Base-by-base conservation (phyloP, 2,797 vertebrate genomes). In the Delichon dasypus region DNA sequence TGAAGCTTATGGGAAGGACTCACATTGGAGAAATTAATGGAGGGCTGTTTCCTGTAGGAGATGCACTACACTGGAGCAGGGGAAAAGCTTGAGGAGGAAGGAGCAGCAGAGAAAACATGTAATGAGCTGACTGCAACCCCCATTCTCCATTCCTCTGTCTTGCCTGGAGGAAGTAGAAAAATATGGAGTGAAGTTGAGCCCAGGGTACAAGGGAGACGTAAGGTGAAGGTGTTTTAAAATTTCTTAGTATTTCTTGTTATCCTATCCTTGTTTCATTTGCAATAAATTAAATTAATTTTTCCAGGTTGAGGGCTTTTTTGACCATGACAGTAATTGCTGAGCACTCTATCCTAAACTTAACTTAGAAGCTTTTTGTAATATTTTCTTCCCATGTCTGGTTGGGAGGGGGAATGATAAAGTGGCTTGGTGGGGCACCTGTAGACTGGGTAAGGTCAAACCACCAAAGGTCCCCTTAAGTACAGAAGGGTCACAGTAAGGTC, bases 21-120 rank as follows among this genome's bases (percentile, higher is more conserved):
- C 11, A 26, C 0, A 0, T 1, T 53, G 16, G 32, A 48, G 47
- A 58, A 76, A 40, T 54, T 23, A 4, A 2, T 72, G 25, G 11
- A 76, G 9, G 26, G 22, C 29, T 72, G 10, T 44, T 25, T 66
- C 13, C 30, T 12, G 3, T 48, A 38, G 23, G 34, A 18, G 44
- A 23, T 23, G 27, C 8, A 8, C 25, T 19, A 25, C 1, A 3
- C 7, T 55, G 27, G 23, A 66, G 10, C 14, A 81, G 13, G 8
- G 30, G 16, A 53, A 76, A 26, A 36, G 27, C 4, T 3, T 42
- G 51, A 65, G 14, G 32, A 60, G 17, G 17, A 66, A 34, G n/a
- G 13, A 83, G 4, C 0, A 6, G 15, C 36, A 66, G 60, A 77
- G 15, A 61, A 9, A 76, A 53, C 0, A 10, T 45, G 13, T 34